Evolutionary conservation across 2,888 invertebrate genomes (phyloP).

Genomic region (Eremobia ochroleuca): DNA sequence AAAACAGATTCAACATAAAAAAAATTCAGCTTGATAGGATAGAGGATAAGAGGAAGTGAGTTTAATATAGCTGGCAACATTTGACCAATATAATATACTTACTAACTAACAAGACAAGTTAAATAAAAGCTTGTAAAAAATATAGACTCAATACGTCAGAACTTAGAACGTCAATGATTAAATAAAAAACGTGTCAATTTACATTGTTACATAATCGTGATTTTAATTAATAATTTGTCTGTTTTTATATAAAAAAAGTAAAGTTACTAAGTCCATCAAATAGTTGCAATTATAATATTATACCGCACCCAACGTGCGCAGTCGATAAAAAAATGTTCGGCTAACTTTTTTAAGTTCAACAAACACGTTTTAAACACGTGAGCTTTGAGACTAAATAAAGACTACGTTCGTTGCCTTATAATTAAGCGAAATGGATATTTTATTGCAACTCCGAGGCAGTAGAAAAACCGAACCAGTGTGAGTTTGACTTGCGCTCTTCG

Average conservation of each 20-base stretch:
- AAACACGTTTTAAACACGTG: constrained; percentile 16
- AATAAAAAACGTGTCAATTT: not conserved
- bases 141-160: not conserved
- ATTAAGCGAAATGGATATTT: constrained; percentile 7
- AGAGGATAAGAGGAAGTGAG: too few species aligned
- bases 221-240: not conserved
- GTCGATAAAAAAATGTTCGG: constrained; percentile 15
- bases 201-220: not conserved
- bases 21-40: too few species aligned
- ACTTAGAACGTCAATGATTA: not conserved
- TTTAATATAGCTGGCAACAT: too few species aligned
- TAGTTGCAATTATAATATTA: constrained; percentile 23
- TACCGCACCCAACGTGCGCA: constrained; percentile 6
- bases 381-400: not conserved
- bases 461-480: not conserved
- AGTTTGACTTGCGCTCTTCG: not conserved
- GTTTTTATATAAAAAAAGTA: not conserved
- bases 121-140: not conserved
- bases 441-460: not conserved
- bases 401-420: constrained; percentile 3
- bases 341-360: not conserved
- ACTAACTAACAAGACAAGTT: not conserved
- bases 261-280: constrained; percentile 19
- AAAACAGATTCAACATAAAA: too few species aligned
- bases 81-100: too few species aligned